These are phyloP conservation scores for Malaclemys terrapin DNA, from an alignment of 2,113 vertebrate genomes.

Conservation along the genomic window DNA sequence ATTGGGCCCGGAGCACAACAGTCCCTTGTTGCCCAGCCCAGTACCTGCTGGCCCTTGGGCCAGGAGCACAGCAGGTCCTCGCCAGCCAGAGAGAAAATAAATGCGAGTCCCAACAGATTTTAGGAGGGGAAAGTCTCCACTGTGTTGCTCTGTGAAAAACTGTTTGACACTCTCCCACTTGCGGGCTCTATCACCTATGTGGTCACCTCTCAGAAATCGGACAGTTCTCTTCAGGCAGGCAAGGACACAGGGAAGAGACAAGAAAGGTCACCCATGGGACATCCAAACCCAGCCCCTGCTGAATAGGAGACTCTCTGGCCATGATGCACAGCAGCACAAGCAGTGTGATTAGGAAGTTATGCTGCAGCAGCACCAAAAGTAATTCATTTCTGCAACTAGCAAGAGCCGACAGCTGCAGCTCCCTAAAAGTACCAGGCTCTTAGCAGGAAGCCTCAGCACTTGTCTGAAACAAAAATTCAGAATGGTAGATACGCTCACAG, in stretches of 20 bases:
- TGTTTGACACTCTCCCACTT: background rate
- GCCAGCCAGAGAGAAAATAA: rapidly evolving
- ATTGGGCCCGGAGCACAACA: rapidly evolving
- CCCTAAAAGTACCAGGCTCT: background rate
- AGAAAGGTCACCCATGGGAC: background rate
- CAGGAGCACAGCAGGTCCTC: background rate
- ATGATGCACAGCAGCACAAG: background rate
- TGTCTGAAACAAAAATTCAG: background rate
- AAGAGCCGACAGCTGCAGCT: background rate
- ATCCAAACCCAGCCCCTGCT: background rate
- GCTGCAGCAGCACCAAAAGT: rapidly evolving
- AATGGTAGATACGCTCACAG: background rate
- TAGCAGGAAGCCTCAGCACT: background rate
- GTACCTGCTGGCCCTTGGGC: background rate
- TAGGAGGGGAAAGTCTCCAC: background rate
- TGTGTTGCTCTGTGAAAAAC: background rate
- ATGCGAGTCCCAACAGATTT: background rate
- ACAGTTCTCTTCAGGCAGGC: background rate
- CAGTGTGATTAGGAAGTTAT: background rate
- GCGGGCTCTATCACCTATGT: background rate
- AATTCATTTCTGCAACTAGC: rapidly evolving
- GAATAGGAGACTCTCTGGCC: background rate
- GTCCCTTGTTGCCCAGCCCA: background rate
- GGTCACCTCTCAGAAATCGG: background rate
- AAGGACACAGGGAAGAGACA: background rate